These are phyloP conservation scores for Oenanthe melanoleuca DNA, from an alignment of 2,113 vertebrate genomes.

Conservation along the genomic window DNA sequence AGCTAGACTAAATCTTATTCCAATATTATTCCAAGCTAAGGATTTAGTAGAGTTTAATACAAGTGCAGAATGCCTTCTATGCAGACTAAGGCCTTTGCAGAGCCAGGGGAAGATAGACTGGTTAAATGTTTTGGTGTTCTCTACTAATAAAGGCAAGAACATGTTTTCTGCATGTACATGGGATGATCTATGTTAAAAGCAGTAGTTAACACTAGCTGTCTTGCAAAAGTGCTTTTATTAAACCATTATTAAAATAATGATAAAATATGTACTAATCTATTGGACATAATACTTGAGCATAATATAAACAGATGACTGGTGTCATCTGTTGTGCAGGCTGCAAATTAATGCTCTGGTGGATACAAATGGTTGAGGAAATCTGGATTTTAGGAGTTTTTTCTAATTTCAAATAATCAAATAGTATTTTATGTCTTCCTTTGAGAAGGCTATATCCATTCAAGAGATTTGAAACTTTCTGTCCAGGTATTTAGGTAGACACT, in stretches of 20 bases:
- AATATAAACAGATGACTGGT: background rate
- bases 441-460: background rate
- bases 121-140: background rate
- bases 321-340: background rate
- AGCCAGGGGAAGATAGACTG: background rate
- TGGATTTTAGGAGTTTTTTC: background rate
- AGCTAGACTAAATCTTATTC: background rate
- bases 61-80: background rate
- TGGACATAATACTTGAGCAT: background rate
- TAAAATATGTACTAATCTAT: background rate
- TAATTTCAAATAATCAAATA: background rate
- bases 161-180: background rate
- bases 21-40: background rate
- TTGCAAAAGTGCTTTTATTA: background rate
- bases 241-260: background rate
- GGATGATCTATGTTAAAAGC: background rate
- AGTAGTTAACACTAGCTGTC: background rate
- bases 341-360: background rate
- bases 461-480: background rate
- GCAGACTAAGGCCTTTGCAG: background rate
- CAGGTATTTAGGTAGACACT: background rate
- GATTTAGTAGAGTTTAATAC: background rate
- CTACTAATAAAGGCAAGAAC: background rate
- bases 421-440: background rate
- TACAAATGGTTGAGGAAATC: background rate